Evolutionary conservation across 2,888 invertebrate genomes (phyloP), one percentile per base, ranked within the genome.

Genomic region (Dolomedes plantarius): DNA sequence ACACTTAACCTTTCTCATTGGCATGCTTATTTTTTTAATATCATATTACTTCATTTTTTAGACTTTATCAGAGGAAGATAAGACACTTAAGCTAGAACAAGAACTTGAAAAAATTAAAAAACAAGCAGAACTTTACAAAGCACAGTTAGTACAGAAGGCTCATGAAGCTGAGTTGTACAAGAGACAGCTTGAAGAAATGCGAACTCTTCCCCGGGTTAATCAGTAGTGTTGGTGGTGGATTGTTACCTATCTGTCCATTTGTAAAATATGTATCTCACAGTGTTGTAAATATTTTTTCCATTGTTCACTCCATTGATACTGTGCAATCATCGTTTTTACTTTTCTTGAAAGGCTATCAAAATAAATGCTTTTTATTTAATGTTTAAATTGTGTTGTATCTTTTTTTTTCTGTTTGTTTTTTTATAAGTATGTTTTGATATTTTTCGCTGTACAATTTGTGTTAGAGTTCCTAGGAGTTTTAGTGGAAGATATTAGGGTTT

Each of bases 71-170:
- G 69, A 36, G 19, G 69, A 69, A 13, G 80, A 83, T 39, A 87
- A 88, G 67, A 81, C 62, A 13, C 19, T 85, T 27, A 86, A 80
- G 76, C 36, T 89, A 19, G 74, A 87, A 27, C 39, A 83, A 39
- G 88, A 89, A 72, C 62, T 89, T 7, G 87, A 87, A 32, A 81
- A 75, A 71, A 56, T 78, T 28, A 81, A 82, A 71, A 82, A 50
- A 74, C 73, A 88, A 39, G 86, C 88, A 11, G 88, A 87, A 41
- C 39, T 87, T 13, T 89, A 88, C 67, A 87, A 85, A 77, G 72
- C 72, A n/a, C 87, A 88, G 64, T 64, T 89, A 1, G 6, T 86
- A n/a, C 85, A 88, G 72, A 89, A 89, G 65, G 87, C 87, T 28
- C 68, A 88, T 39, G 88, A 89, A 69, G 86, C 87, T 28, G 87